A percentile compares a stretch with the other conserved stretches of the same genome.
Evolutionary conservation across 2,888 invertebrate genomes (phyloP).

Genomic region (Pachycephus smyrnensis): DNA sequence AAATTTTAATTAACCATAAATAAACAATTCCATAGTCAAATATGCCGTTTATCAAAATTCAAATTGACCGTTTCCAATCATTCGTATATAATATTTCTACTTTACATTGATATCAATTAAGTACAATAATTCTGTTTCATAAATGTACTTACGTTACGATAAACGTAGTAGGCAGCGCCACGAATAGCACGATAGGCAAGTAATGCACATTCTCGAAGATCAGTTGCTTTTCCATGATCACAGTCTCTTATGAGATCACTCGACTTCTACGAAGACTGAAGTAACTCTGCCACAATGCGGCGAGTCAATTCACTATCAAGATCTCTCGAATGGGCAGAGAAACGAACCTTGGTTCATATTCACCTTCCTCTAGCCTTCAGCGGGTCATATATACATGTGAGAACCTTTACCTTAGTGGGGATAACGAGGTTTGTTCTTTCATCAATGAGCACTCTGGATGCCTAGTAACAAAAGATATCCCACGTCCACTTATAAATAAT

Average conservation of each 20-base stretch:
- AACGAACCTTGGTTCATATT: conserved; percentile 17
- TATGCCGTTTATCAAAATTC: too few relatives aligned
- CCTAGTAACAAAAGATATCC: too few relatives aligned
- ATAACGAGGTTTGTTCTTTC: conserved; percentile 14
- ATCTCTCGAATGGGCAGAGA: conserved; percentile 5
- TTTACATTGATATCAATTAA: too few relatives aligned
- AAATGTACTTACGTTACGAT: conserved; percentile 49
- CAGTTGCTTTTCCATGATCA: conserved; percentile 48
- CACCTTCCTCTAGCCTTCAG: conserved; percentile 30
- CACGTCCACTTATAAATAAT: not conserved
- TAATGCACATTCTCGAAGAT: conserved; percentile 50
- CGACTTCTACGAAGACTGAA: not conserved
- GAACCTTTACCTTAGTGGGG: not conserved
- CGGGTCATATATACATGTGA: conserved; percentile 15
- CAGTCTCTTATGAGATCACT: not conserved
- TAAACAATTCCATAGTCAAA: too few relatives aligned
- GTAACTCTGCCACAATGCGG: conserved; percentile 1
- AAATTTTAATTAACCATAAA: too few relatives aligned
- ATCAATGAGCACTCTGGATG: not conserved
- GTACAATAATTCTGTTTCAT: too few relatives aligned
- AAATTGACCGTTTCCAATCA: too few relatives aligned
- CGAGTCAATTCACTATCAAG: conserved; percentile 12
- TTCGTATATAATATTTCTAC: too few relatives aligned
- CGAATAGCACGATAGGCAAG: conserved; percentile 50
- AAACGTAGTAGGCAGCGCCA: conserved; percentile 48